Evolutionary conservation across 1,140 invertebrate genomes (phyloP).

Genomic region (Calliopsis andreniformis): DNA sequence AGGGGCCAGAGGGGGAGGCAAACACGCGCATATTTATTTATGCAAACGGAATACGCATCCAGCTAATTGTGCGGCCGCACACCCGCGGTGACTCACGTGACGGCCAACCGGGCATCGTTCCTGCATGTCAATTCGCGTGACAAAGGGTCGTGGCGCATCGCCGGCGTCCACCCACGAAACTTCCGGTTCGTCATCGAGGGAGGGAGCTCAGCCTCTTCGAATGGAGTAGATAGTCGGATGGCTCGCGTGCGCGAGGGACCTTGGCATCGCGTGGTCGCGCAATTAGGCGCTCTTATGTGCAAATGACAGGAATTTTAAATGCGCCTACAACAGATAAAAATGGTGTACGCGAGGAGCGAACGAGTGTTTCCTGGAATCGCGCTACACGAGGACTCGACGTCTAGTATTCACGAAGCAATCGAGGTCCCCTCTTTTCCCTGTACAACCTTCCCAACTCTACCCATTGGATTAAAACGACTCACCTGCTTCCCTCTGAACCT

Average conservation of each 20-base stretch:
- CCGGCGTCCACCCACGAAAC: constrained; percentile 60
- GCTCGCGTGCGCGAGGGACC: constrained; percentile 38
- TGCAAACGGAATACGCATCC: constrained; percentile 72
- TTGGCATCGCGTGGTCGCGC: constrained; percentile 34
- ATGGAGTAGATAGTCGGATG: constrained; percentile 8
- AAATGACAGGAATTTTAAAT: constrained; percentile 63
- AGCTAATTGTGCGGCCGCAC: constrained; percentile 72
- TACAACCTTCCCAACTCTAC: no score
- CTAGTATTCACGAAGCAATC: no score
- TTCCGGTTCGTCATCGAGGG: constrained; percentile 54
- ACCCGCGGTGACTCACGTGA: constrained; percentile 69
- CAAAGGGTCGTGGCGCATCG: constrained; percentile 55
- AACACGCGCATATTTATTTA: constrained; percentile 72
- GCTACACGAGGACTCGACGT: no score
- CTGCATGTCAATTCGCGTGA: constrained; percentile 66
- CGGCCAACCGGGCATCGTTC: constrained; percentile 47
- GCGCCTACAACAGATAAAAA: constrained; percentile 31
- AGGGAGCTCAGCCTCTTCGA: neutral
- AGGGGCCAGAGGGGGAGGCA: constrained; percentile 19
- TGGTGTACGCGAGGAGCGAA: neutral
- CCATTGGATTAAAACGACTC: no score
- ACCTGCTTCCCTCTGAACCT: no score
- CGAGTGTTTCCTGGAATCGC: constrained; percentile 30
- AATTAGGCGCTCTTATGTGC: constrained; percentile 63
- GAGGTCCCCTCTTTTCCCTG: no score